Percentiles rank a stretch among this genome's conserved stretches.
These are phyloP conservation scores for Megalops cyprinoides DNA, from an alignment of 2,797 vertebrate species.

Conservation along the genomic window DNA sequence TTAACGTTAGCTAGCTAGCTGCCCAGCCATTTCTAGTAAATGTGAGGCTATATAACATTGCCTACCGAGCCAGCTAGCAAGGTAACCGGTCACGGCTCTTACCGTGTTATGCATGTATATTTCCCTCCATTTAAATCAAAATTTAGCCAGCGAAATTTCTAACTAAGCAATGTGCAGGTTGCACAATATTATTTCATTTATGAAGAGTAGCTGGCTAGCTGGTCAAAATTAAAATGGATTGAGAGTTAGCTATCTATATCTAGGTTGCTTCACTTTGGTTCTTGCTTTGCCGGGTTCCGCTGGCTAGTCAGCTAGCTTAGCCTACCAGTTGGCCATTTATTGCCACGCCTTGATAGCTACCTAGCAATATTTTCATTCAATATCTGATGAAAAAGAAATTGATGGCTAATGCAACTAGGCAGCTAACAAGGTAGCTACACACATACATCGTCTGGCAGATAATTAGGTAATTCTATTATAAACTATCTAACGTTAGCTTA, in stretches of 20 bases:
- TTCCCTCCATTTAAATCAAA: conserved; percentile 28
- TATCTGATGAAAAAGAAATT: background rate
- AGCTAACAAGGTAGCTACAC: too few species aligned
- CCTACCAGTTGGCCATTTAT: conserved; percentile 1
- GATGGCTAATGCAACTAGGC: background rate
- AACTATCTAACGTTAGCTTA: background rate
- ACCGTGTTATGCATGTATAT: conserved; percentile 22
- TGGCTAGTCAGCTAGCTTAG: conserved; percentile 20
- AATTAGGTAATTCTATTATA: too few species aligned
- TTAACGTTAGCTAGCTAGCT: conserved; percentile 20
- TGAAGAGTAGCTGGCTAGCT: background rate
- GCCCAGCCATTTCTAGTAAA: conserved; percentile 52
- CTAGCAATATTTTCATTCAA: conserved; percentile 15
- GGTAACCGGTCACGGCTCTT: conserved; percentile 72
- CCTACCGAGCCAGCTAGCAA: conserved; percentile 64
- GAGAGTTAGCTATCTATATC: conserved; percentile 41
- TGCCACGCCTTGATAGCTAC: conserved; percentile 13
- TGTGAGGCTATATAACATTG: conserved; percentile 52
- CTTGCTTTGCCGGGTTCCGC: too few species aligned
- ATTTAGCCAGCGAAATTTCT: conserved; percentile 24
- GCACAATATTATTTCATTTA: conserved; percentile 11
- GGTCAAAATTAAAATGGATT: conserved; percentile 42
- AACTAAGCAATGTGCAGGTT: conserved; percentile 25
- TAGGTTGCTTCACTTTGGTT: too few species aligned
- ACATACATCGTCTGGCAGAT: background rate